phyloP scores from a whole-genome alignment of 2,888 invertebrate species.

The Cerastis leucographa region DNA sequence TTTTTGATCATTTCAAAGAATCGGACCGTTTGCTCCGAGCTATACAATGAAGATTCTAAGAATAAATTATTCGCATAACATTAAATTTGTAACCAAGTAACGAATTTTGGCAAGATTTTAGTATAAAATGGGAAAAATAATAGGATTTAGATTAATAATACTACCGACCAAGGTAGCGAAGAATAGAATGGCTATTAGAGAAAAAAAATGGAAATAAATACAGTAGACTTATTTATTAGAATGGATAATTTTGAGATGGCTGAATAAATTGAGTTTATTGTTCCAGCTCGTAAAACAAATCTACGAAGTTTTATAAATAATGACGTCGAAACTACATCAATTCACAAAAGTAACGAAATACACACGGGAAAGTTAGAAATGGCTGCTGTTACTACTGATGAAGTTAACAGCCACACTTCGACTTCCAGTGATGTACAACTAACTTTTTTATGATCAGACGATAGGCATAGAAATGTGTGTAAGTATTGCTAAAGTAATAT shows the following conservation, averaged over 20 bases:
- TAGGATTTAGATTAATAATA: conserved; percentile 2
- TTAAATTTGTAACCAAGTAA: conserved; percentile 26
- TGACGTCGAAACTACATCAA: not conserved
- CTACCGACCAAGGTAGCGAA: not conserved
- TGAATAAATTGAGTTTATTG: not conserved
- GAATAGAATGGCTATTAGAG: not conserved
- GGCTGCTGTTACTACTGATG: not conserved
- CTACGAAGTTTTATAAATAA: not conserved
- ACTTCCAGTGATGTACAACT: conserved; percentile 5
- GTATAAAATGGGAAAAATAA: conserved; percentile 24
- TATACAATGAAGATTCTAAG: conserved; percentile 60
- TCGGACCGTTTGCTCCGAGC: conserved; percentile 57
- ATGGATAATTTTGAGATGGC: not conserved
- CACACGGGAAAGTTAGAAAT: conserved; percentile 20
- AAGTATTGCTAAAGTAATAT: no score
- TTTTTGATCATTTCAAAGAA: conserved; percentile 62
- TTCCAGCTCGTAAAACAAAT: not conserved
- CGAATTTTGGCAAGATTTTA: conserved; percentile 34
- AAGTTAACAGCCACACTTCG: conserved; percentile 3
- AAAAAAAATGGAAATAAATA: not conserved
- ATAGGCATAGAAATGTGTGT: not conserved
- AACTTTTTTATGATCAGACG: conserved; percentile 29
- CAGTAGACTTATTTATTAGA: not conserved
- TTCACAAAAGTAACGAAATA: not conserved
- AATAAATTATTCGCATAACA: conserved; percentile 57